A percentile compares a stretch with the other conserved stretches of the same genome.
These are phyloP conservation scores for Graphium colonna DNA, from an alignment of 2,888 invertebrate genomes.

Conservation along the genomic window DNA sequence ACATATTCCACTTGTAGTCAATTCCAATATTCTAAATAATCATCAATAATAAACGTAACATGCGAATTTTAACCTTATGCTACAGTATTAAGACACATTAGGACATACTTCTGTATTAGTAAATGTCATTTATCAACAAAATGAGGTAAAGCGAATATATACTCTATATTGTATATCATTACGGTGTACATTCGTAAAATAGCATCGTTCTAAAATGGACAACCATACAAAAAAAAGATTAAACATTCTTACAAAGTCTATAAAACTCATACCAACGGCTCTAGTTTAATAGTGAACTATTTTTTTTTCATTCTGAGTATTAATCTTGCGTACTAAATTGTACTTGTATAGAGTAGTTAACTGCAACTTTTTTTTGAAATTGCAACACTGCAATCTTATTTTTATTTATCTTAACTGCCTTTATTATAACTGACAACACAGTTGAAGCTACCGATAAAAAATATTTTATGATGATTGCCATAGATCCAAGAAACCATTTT, in stretches of 20 bases:
- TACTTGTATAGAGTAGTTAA: too few species aligned
- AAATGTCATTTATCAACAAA: constrained; percentile 15
- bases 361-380: too few species aligned
- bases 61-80: constrained; percentile 10
- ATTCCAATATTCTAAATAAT: constrained; percentile 14
- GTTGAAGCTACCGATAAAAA: neutral
- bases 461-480: too few species aligned
- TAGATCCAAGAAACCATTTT: too few species aligned
- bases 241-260: too few species aligned
- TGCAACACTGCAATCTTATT: too few species aligned
- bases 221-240: neutral
- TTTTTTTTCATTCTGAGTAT: neutral
- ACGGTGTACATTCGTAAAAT: constrained; percentile 18
- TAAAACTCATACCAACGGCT: neutral
- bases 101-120: constrained; percentile 1
- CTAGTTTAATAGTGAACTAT: neutral
- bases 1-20: neutral
- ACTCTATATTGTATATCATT: constrained; percentile 4
- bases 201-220: constrained; percentile 8
- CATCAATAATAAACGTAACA: constrained; percentile 17
- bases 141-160: constrained; percentile 21
- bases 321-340: neutral
- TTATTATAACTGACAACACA: neutral
- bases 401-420: neutral
- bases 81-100: constrained; percentile 14